These are phyloP conservation scores for Mustelus asterias DNA, from an alignment of 2,113 vertebrate species.

Conservation along the genomic window DNA sequence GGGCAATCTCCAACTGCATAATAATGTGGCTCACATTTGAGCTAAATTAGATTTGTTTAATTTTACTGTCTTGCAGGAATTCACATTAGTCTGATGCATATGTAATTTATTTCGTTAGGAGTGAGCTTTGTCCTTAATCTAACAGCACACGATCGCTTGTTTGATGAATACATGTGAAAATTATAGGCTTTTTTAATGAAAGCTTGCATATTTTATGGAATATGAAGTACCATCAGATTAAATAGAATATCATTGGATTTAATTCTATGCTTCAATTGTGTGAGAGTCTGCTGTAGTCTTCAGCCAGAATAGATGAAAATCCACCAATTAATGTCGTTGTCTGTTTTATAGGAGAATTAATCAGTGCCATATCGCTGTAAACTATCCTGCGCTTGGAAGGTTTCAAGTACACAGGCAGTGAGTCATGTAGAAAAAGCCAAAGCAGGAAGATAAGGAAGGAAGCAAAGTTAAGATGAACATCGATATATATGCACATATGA, in stretches of 20 bases:
- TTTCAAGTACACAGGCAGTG: neutral
- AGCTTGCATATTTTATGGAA: neutral
- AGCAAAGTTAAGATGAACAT: neutral
- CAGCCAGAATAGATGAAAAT: slow-evolving; percentile 13
- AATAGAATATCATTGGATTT: slow-evolving; percentile 12
- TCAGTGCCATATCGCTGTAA: neutral
- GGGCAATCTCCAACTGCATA: neutral
- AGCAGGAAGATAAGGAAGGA: neutral
- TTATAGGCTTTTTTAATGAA: neutral
- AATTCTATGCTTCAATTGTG: neutral
- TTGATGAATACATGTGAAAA: slow-evolving; percentile 20
- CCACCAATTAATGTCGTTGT: neutral
- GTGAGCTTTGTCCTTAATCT: neutral
- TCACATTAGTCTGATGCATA: slow-evolving; percentile 3
- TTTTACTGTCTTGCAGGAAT: slow-evolving; percentile 30
- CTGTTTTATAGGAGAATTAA: neutral
- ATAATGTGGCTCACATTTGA: slow-evolving; percentile 23
- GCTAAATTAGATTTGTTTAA: slow-evolving; percentile 26
- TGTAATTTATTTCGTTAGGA: neutral
- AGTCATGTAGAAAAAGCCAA: neutral
- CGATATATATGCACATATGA: neutral
- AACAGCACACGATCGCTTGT: neutral
- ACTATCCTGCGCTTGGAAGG: neutral
- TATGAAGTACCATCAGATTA: neutral
- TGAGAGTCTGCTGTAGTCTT: neutral